These are phyloP conservation scores for Reinhardtius hippoglossoides DNA, from an alignment of 2,113 vertebrate genomes.

Conservation along the genomic window DNA sequence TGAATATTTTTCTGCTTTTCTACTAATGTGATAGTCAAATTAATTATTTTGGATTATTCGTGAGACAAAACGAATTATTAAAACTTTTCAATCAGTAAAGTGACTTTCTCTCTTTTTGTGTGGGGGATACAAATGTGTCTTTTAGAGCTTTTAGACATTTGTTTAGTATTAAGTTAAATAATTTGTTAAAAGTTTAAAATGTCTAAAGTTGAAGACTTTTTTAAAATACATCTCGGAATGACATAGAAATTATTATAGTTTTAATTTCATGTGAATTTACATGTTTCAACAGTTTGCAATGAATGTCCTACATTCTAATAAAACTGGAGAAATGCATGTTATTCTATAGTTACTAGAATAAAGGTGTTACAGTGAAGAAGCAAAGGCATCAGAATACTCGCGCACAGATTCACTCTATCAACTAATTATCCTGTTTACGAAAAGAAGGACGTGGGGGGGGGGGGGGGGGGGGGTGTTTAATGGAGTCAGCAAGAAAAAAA, in stretches of 20 bases:
- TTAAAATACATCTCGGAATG: too few species aligned
- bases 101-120: background rate
- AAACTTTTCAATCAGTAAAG: background rate
- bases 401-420: conserved; percentile 10
- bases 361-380: background rate
- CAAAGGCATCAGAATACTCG: background rate
- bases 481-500: conserved; percentile 70
- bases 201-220: too few species aligned
- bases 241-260: background rate
- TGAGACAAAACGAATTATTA: background rate
- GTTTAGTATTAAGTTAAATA: too few species aligned
- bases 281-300: background rate
- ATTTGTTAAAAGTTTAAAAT: too few species aligned
- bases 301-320: background rate
- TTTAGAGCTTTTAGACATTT: background rate
- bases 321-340: background rate
- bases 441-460: conserved; percentile 41
- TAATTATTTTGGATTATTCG: background rate
- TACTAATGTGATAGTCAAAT: background rate
- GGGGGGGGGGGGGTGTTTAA: conserved; percentile 44
- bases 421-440: conserved; percentile 55
- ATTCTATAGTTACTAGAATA: background rate
- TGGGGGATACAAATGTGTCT: background rate
- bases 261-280: background rate
- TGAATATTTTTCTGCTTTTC: background rate